phyloP scores from a whole-genome alignment of 2,113 vertebrate genomes.

The Galeopterus variegatus region DNA sequence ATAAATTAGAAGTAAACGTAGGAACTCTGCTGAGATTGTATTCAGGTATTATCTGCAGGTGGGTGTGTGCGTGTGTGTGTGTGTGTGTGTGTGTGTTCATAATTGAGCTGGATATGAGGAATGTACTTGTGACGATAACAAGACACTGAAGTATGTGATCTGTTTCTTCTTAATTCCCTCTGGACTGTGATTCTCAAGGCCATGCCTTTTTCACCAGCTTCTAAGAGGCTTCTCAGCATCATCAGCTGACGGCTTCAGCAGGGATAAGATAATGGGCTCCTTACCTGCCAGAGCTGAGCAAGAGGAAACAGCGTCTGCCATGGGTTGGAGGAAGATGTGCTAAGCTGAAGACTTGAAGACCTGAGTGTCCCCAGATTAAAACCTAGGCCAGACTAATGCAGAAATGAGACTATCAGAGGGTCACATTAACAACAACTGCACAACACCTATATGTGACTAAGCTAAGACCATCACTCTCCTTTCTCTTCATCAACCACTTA shows the following conservation, averaged over 20 bases:
- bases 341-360: not conserved
- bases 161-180: not conserved
- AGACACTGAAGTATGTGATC: not conserved
- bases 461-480: accelerated
- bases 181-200: accelerated
- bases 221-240: not conserved
- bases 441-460: accelerated
- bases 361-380: not conserved
- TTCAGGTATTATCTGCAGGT: not conserved
- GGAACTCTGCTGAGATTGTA: not conserved
- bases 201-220: not conserved
- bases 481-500: not conserved
- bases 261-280: not conserved
- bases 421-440: not conserved
- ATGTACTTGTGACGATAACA: not conserved
- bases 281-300: not conserved
- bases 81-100: not conserved
- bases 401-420: accelerated
- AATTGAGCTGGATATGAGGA: not conserved
- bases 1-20: not conserved
- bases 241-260: not conserved
- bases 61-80: not conserved
- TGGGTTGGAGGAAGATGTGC: accelerated
- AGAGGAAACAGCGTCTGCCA: not conserved
- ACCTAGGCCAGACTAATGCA: accelerated